Base-by-base conservation (phyloP, 2,113 vertebrate genomes). In the Grammomys surdaster region DNA sequence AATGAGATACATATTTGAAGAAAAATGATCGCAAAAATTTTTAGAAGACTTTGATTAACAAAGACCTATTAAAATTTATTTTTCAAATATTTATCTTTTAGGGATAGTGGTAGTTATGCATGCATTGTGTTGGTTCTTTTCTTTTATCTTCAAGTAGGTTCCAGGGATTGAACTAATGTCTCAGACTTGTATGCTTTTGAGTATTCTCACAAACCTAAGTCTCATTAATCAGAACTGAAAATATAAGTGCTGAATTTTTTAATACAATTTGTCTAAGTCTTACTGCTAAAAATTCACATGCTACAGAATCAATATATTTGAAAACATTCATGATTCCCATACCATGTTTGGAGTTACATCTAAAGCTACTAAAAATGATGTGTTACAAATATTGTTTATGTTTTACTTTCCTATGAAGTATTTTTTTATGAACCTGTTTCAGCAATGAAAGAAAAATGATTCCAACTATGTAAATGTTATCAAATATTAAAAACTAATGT, bases 351-450 rank as follows among this genome's bases (percentile, higher is more conserved):
- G 46, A 93, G 87, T 43, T 54, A 43, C 48, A 69, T 19, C 26
- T 70, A 69, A 84, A 80, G 86, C 78, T 17, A 56, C 43, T 51
- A 4, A 82, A 81, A 92, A 14, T 60, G 9, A 2, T 70, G 67
- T 88, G 7, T 76, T 88, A 51, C 28, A 48, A 80, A 63, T 56
- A 75, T 19, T 82, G 22, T 2, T 69, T 73, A 58, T 46, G 65
- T 1, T 7, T 72, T 88, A 7, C n/a, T 33, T 12, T 88, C 33
- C 26, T 82, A 20, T 63, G 54, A 48, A 77, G 0, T 63, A 76
- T 72, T 92, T 92, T 96, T n/a, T 93, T 91, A 51, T 77, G 43
- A 89, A 54, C 77, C 8, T 93, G 19, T 91, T 92, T 95, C 17
- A 90, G 31, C 11, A 86, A 26, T 80, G 6, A 95, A 89, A 93